Percentiles rank a stretch among this genome's conserved stretches.
These are phyloP conservation scores for Ryuthela nishihirai DNA, from an alignment of 2,888 invertebrate genomes.

Conservation along the genomic window DNA sequence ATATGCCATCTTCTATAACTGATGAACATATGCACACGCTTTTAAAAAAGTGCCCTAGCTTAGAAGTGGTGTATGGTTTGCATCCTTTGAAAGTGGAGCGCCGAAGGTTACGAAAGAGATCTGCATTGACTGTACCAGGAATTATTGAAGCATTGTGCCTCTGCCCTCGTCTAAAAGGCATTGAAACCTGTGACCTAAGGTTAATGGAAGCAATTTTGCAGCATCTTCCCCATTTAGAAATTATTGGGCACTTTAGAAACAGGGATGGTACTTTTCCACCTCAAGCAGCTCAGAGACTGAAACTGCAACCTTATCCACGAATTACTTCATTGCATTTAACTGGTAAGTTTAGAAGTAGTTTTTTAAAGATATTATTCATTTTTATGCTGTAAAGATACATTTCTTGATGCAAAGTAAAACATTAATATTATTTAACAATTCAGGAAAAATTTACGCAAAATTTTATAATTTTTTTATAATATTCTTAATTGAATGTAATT, in stretches of 20 bases:
- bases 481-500: neutral
- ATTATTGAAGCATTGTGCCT: conserved; percentile 44
- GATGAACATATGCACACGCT: conserved; percentile 44
- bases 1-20: conserved; percentile 44
- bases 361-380: neutral
- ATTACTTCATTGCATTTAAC: conserved; percentile 46
- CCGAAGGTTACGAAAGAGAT: conserved; percentile 41
- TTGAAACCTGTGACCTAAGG: conserved; percentile 46
- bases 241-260: conserved; percentile 46
- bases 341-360: conserved; percentile 35
- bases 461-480: neutral
- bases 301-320: conserved; percentile 42
- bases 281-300: conserved; percentile 40
- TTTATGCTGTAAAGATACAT: too few species aligned
- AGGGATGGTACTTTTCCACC: conserved; percentile 45
- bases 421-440: too few species aligned
- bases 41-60: conserved; percentile 44
- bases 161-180: conserved; percentile 42
- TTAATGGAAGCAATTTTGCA: conserved; percentile 46
- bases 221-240: conserved; percentile 44
- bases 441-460: neutral
- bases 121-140: conserved; percentile 45
- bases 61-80: conserved; percentile 45
- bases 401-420: too few species aligned
- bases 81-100: conserved; percentile 42